These are phyloP conservation scores for Uropetala carovei DNA, from an alignment of 2,888 invertebrate genomes.

Conservation along the genomic window DNA sequence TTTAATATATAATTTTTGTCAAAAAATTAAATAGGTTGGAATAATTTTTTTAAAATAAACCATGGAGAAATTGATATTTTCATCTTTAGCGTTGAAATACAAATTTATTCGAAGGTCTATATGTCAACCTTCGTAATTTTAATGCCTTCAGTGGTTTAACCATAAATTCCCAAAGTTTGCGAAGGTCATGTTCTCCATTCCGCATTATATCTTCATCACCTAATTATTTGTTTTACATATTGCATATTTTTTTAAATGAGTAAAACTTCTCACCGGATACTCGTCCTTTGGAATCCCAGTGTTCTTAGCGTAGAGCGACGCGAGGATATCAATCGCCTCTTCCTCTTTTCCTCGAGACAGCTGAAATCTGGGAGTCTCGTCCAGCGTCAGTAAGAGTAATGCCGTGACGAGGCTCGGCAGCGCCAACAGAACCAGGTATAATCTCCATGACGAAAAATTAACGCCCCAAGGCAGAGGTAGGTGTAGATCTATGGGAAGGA, in stretches of 20 bases:
- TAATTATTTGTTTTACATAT: too few species aligned
- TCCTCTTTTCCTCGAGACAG: slow-evolving; percentile 41
- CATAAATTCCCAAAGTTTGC: too few species aligned
- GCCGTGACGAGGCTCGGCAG: slow-evolving; percentile 72
- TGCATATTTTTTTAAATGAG: not conserved
- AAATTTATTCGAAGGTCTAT: too few species aligned
- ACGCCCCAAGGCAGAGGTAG: slow-evolving; percentile 26
- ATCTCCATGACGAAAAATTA: slow-evolving; percentile 72
- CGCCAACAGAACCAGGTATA: slow-evolving; percentile 73
- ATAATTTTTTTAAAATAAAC: too few species aligned
- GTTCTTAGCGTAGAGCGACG: slow-evolving; percentile 9
- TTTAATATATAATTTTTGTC: too few species aligned
- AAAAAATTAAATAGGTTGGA: too few species aligned
- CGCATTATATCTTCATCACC: too few species aligned
- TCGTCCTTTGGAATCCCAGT: slow-evolving; percentile 42
- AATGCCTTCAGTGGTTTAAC: too few species aligned
- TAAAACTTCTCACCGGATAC: slow-evolving; percentile 42
- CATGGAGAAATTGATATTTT: too few species aligned
- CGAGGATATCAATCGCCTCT: slow-evolving; percentile 19
- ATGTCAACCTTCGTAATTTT: too few species aligned
- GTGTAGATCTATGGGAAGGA: slow-evolving; percentile 8
- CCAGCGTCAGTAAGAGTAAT: slow-evolving; percentile 71
- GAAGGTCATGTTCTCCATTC: too few species aligned
- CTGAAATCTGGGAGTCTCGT: slow-evolving; percentile 73
- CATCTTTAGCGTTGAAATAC: too few species aligned